A percentile compares a stretch with the other conserved stretches of the same genome.
phyloP scores from a whole-genome alignment of 2,797 vertebrate species.

The Lates japonicus region DNA sequence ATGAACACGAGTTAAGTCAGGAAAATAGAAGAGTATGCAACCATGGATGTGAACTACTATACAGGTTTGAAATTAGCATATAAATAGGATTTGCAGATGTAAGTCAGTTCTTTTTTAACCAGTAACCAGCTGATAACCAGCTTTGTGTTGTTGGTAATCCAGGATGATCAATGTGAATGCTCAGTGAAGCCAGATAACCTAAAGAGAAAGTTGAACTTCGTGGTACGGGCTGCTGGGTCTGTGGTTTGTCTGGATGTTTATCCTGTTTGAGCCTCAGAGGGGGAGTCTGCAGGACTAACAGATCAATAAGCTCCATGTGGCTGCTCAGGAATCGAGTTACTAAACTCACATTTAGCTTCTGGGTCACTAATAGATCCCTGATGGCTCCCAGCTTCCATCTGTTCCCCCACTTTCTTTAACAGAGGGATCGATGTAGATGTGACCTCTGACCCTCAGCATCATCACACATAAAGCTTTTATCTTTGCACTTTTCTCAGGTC shows the following conservation, averaged over 20 bases:
- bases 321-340: slow-evolving; percentile 59
- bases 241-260: background rate
- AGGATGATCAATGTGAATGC: too few species aligned
- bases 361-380: slow-evolving; percentile 65
- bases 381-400: slow-evolving; percentile 56
- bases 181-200: too few species aligned
- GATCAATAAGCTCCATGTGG: slow-evolving; percentile 64
- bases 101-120: too few species aligned
- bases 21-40: background rate
- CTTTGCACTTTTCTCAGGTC: background rate
- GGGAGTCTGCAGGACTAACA: background rate
- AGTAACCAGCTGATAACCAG: background rate
- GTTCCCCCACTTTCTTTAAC: slow-evolving; percentile 29
- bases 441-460: slow-evolving; percentile 38
- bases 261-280: slow-evolving; percentile 1
- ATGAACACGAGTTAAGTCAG: background rate
- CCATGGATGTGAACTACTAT: too few species aligned
- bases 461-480: slow-evolving; percentile 2
- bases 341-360: slow-evolving; percentile 60
- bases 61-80: too few species aligned
- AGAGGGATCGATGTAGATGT: slow-evolving; percentile 16
- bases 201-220: background rate
- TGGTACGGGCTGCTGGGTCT: background rate
- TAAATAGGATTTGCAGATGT: too few species aligned
- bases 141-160: background rate